Evolutionary conservation across 2,888 invertebrate species (phyloP), one percentile per base, ranked within the genome.

Genomic region (Acanthacorydalis orientalis): DNA sequence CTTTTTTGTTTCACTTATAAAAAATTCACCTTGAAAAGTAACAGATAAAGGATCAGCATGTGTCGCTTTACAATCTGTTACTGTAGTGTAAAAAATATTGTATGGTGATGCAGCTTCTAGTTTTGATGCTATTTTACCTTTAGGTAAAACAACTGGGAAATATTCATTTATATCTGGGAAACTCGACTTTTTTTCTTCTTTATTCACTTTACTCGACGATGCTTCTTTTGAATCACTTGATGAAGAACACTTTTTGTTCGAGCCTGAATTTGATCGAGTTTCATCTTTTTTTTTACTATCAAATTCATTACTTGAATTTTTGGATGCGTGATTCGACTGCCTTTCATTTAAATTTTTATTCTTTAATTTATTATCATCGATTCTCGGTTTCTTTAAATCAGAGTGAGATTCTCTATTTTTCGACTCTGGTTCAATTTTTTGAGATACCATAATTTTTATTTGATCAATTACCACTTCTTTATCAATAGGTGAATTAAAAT

Each of bases 61-160:
- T 0, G 87, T 87, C 37, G 69, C 65, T 39, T 62, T 70, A 0
- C 75, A 72, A 51, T 75, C 75, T 0, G 77, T 75, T 1, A 88
- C 78, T 14, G 79, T 76, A 0, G 85, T 82, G 23, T 83, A 78
- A 62, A 89, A 88, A 53, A 84, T 66, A 57, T 83, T 71, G 54
- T 82, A 87, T 0, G 88, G 88, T 1, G 75, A 75, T 9, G 78
- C 75, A 0, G 72, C 69, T 15, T 74, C 69, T 56, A 83, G 71
- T 58, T 84, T 83, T 11, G 70, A 66, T 0, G 75, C 73, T 75
- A 84, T 81, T 43, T 73, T 66, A 33, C 76, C 76, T 46, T 68
- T 69, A 0, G 77, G 75, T 0, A 68, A 60, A 0, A 77, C 74
- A 2, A 80, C 74, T 0, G 69, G 68, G 4, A 77, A 64, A 43